phyloP scores from a whole-genome alignment of 2,797 vertebrate species.

The Sebastes minor region DNA sequence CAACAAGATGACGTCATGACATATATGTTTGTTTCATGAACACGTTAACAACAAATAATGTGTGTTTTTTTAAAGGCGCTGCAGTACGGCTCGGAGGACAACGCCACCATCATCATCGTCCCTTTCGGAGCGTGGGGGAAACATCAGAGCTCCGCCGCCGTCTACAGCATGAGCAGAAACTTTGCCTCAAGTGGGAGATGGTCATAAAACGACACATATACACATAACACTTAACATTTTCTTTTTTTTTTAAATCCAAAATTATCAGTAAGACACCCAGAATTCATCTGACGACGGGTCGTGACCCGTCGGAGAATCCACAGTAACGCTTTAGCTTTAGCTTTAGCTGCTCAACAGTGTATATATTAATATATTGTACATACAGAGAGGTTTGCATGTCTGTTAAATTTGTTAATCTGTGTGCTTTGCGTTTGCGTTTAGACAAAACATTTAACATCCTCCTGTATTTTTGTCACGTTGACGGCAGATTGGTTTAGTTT shows the following conservation, averaged over 20 bases:
- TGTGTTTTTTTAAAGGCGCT: slow-evolving; percentile 78
- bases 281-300: too few species aligned
- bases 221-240: too few species aligned
- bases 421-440: too few species aligned
- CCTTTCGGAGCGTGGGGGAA: slow-evolving; percentile 95
- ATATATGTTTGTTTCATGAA: too few species aligned
- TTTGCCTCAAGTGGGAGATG: slow-evolving; percentile 91
- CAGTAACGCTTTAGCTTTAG: too few species aligned
- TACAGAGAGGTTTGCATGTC: not conserved
- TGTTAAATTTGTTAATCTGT: too few species aligned
- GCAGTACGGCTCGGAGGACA: slow-evolving; percentile 95
- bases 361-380: slow-evolving; percentile 36
- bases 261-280: too few species aligned
- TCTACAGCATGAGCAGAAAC: slow-evolving; percentile 93
- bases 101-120: slow-evolving; percentile 88
- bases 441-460: not conserved
- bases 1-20: too few species aligned
- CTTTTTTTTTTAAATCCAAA: too few species aligned
- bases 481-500: not conserved
- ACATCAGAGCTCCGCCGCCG: slow-evolving; percentile 81
- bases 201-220: slow-evolving; percentile 74
- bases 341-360: not conserved
- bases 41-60: too few species aligned
- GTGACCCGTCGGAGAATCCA: too few species aligned
- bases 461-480: not conserved